Conservation (phyloP, 2,113 vertebrate genomes). For the western clawed frog (Xenopus tropicalis) region DNA sequence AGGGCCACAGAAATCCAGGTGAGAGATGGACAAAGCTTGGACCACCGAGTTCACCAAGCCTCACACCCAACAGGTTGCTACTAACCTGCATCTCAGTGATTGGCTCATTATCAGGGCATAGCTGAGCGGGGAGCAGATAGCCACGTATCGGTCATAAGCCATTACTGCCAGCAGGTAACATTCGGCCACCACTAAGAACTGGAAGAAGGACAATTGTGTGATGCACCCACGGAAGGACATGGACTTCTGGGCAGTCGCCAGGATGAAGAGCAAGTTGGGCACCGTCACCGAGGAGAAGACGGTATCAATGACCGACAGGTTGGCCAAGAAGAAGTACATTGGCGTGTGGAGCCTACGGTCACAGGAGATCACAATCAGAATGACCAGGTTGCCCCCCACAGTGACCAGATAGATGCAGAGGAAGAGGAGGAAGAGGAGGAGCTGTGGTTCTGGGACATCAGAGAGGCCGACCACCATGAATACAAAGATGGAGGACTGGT, state of each 20-base stretch:
- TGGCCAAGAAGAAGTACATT: conserved; percentile 32
- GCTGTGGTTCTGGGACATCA: background rate
- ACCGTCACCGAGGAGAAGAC: conserved; percentile 22
- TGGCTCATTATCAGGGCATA: conserved; percentile 14
- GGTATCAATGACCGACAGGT: conserved; percentile 25
- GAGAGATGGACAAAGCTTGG: conserved; percentile 11
- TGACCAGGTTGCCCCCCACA: conserved; percentile 6
- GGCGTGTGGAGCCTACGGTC: conserved; percentile 6
- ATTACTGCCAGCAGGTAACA: conserved; percentile 28
- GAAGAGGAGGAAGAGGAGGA: conserved; percentile 17
- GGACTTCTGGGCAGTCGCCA: conserved; percentile 13
- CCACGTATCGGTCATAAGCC: conserved; percentile 28
- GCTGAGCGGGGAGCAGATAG: conserved; percentile 23
- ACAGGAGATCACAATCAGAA: conserved; percentile 3
- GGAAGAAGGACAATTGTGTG: conserved; percentile 14
- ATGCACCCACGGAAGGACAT: background rate
- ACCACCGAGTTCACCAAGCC: background rate
- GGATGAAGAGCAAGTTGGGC: conserved; percentile 15
- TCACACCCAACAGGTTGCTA: background rate
- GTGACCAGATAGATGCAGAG: conserved; percentile 23
- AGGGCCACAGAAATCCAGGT: conserved; percentile 26
- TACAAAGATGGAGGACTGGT: background rate
- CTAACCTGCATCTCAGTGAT: background rate
- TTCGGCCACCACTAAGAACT: conserved; percentile 21
- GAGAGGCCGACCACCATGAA: conserved; percentile 15